These are phyloP conservation scores for Phalacrocorax aristotelis DNA, from an alignment of 2,113 vertebrate species.

Conservation along the genomic window DNA sequence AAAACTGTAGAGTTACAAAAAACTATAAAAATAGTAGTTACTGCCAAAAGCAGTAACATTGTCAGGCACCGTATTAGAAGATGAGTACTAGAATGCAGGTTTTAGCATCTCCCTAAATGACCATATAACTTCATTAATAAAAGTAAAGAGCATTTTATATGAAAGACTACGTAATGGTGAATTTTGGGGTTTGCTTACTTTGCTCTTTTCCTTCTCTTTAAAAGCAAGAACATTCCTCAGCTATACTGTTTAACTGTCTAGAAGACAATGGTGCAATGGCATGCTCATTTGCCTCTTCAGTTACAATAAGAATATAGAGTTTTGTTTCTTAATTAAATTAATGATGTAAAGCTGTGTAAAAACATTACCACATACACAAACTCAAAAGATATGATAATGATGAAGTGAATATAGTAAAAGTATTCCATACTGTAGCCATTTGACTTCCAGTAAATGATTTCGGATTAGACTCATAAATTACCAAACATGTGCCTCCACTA, in stretches of 20 bases:
- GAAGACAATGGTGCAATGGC: background rate
- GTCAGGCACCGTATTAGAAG: background rate
- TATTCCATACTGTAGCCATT: conserved; percentile 21
- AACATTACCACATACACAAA: background rate
- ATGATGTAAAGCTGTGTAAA: background rate
- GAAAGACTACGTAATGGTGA: background rate
- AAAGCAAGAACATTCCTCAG: background rate
- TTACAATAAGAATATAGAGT: background rate
- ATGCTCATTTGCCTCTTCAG: background rate
- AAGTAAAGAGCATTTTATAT: background rate
- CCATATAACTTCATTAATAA: background rate
- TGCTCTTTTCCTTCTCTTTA: background rate
- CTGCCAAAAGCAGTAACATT: background rate
- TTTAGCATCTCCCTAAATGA: background rate
- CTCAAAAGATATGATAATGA: background rate
- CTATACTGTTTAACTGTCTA: background rate
- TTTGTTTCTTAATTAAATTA: background rate
- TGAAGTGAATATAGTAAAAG: background rate
- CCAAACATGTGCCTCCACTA: conserved; percentile 17
- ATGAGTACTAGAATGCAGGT: background rate
- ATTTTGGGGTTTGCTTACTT: background rate
- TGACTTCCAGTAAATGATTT: conserved; percentile 59
- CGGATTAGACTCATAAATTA: conserved; percentile 63
- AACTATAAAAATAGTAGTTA: background rate
- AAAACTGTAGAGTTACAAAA: background rate